Percentiles rank a stretch among this genome's conserved stretches.
phyloP scores from a whole-genome alignment of 2,888 invertebrate genomes.

The Morpho helenor region DNA sequence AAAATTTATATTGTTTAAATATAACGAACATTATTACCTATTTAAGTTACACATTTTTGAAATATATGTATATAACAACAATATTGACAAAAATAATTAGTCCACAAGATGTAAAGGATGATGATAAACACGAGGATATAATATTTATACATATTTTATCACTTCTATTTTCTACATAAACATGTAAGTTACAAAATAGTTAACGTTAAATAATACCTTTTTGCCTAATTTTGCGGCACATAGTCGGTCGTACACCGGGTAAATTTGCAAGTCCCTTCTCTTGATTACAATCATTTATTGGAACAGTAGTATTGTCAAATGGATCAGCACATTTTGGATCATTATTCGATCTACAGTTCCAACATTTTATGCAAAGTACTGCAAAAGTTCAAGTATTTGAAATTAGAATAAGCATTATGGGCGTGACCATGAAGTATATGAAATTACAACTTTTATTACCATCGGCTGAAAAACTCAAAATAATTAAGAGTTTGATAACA shows the following conservation, averaged over 20 bases:
- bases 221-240: slow-evolving; percentile 95
- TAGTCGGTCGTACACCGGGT: slow-evolving; percentile 82
- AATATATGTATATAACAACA: too few species aligned
- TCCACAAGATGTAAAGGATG: too few species aligned
- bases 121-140: too few species aligned
- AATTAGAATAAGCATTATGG: slow-evolving; percentile 31
- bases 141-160: too few species aligned
- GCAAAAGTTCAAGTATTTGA: slow-evolving; percentile 33
- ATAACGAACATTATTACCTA: too few species aligned
- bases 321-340: slow-evolving; percentile 96
- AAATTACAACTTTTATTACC: slow-evolving; percentile 14
- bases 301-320: slow-evolving; percentile 92
- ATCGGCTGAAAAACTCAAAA: slow-evolving; percentile 19
- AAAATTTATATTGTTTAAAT: too few species aligned
- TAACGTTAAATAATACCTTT: slow-evolving; percentile 80
- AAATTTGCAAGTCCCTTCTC: slow-evolving; percentile 81
- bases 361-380: slow-evolving; percentile 89
- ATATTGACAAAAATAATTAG: too few species aligned
- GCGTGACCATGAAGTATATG: slow-evolving; percentile 44
- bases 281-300: slow-evolving; percentile 89
- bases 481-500: slow-evolving; percentile 13
- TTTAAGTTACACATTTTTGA: too few species aligned
- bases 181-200: background rate
- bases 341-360: slow-evolving; percentile 93
- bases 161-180: background rate